A percentile compares a stretch with the other conserved stretches of the same genome.
phyloP scores from a whole-genome alignment of 2,113 vertebrate species.

The Microtus ochrogaster region DNA sequence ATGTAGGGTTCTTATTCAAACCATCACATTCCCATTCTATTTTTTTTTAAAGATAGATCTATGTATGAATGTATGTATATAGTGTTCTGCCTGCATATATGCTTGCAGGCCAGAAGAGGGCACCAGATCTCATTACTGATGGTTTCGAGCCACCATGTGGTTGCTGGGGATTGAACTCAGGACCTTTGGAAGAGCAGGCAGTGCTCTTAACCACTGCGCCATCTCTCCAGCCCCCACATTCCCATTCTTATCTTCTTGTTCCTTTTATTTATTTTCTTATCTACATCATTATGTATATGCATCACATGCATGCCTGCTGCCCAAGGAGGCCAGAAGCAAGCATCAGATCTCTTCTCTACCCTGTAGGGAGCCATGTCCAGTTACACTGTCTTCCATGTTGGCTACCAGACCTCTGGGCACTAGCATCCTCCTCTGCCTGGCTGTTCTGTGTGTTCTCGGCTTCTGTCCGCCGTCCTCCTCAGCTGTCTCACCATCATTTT shows the following conservation, averaged over 20 bases:
- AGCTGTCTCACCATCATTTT: background rate
- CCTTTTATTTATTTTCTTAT: background rate
- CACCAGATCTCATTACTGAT: no score
- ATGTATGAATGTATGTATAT: no score
- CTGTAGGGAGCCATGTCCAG: background rate
- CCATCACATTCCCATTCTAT: no score
- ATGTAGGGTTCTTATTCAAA: background rate
- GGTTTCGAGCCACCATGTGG: no score
- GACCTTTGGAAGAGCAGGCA: no score
- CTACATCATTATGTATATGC: background rate
- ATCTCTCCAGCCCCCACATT: no score
- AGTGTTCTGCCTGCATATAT: no score
- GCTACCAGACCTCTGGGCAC: background rate
- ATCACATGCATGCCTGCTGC: no score
- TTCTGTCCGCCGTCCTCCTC: background rate
- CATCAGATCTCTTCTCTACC: background rate
- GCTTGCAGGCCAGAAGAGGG: no score
- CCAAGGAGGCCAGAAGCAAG: background rate
- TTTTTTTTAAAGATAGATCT: no score
- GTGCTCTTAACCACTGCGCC: no score
- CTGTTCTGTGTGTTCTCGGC: rapidly evolving
- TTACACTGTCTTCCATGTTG: rapidly evolving
- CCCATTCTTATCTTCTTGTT: background rate
- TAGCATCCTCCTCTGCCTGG: background rate
- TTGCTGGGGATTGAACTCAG: no score